Evolutionary conservation across 2,797 vertebrate species (phyloP).

Genomic region (Gambusia yucatana): DNA sequence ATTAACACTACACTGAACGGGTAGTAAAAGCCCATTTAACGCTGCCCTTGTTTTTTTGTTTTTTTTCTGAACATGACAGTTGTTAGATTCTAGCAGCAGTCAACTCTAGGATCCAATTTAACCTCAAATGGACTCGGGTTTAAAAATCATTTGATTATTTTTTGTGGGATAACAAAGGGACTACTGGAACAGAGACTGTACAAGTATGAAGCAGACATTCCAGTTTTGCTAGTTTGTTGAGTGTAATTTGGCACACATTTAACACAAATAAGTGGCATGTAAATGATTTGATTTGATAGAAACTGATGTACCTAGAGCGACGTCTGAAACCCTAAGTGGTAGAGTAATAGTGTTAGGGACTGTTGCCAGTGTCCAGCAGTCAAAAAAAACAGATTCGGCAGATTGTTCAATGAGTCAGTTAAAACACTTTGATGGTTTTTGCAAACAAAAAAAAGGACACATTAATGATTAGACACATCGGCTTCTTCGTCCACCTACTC

Average conservation of each 20-base stretch:
- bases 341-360: background rate
- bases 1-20: too few relatives aligned
- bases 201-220: background rate
- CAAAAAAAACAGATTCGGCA: background rate
- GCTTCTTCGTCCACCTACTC: background rate
- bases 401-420: background rate
- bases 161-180: background rate
- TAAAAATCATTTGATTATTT: background rate
- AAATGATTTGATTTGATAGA: background rate
- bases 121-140: background rate
- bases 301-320: background rate
- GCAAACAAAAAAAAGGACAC: background rate
- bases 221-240: background rate
- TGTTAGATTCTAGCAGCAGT: background rate
- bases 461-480: background rate
- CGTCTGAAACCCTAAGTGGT: background rate
- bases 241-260: background rate
- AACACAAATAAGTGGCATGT: background rate
- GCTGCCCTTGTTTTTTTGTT: background rate
- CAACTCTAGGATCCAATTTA: background rate
- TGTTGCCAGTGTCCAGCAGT: background rate
- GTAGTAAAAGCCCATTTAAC: too few relatives aligned
- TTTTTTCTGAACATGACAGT: background rate
- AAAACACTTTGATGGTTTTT: background rate
- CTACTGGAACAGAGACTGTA: background rate